Conservation (phyloP, 2,113 vertebrate genomes). For the Hiodon alosoides region DNA sequence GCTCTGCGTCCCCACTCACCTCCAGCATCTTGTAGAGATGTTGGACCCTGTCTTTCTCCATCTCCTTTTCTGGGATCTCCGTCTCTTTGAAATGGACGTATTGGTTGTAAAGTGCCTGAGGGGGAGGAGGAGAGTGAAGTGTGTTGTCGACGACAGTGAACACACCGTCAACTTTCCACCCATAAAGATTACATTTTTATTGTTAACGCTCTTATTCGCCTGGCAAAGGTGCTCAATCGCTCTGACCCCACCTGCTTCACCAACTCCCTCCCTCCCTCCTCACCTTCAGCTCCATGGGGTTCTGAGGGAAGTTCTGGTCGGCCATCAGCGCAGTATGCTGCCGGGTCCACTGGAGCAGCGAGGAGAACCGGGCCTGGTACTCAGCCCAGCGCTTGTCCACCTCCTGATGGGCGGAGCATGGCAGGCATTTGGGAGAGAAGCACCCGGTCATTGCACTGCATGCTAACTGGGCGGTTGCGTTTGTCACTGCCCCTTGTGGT, state of each 20-base stretch:
- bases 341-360: slow-evolving; percentile 91
- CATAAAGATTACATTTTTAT: not conserved
- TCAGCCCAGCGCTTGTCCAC: slow-evolving; percentile 90
- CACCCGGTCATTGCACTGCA: too few relatives aligned
- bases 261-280: slow-evolving; percentile 13
- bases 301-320: slow-evolving; percentile 92
- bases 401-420: slow-evolving; percentile 62
- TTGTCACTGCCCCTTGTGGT: too few relatives aligned
- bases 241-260: not conserved
- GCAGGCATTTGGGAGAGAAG: not conserved
- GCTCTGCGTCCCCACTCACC: slow-evolving; percentile 57
- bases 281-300: slow-evolving; percentile 96
- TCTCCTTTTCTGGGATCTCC: slow-evolving; percentile 84
- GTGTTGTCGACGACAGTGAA: not conserved
- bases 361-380: slow-evolving; percentile 82
- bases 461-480: too few relatives aligned
- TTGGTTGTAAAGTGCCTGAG: slow-evolving; percentile 97
- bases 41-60: slow-evolving; percentile 80
- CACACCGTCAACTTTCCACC: not conserved
- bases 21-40: slow-evolving; percentile 91
- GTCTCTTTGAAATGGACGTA: slow-evolving; percentile 99
- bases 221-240: not conserved
- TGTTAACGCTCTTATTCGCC: too few relatives aligned
- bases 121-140: not conserved
- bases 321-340: slow-evolving; percentile 88